phyloP scores from a whole-genome alignment of 2,888 invertebrate species.

The Tipula unca region DNA sequence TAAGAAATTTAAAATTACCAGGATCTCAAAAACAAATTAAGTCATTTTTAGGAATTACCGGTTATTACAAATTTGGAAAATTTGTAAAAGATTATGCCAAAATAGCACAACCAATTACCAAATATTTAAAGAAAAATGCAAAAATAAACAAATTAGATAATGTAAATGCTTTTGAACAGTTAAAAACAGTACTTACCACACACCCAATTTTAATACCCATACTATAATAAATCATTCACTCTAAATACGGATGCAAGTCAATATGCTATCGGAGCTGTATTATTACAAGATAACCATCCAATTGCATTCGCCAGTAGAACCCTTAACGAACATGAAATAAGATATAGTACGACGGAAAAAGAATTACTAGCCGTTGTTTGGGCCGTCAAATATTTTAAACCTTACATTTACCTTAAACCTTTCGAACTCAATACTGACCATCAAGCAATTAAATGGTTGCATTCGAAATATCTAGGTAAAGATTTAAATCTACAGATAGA shows the following conservation, averaged over 20 bases:
- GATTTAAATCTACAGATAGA: slow-evolving; percentile 26
- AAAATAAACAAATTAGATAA: background rate
- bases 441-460: slow-evolving; percentile 26
- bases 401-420: slow-evolving; percentile 14
- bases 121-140: background rate
- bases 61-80: background rate
- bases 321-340: background rate
- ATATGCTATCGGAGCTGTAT: background rate
- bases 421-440: slow-evolving; percentile 24
- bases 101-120: background rate
- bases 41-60: background rate
- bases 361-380: no score
- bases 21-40: background rate
- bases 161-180: background rate
- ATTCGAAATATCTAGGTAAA: slow-evolving; percentile 24
- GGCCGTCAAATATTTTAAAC: background rate
- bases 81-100: background rate
- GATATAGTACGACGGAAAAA: background rate
- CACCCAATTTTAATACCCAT: background rate
- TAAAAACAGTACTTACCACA: background rate
- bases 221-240: background rate
- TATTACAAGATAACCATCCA: no score
- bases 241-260: background rate
- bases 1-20: background rate
- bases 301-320: background rate